Evolutionary conservation across 2,888 invertebrate species (phyloP).

Genomic region (Pelosia muscerda): DNA sequence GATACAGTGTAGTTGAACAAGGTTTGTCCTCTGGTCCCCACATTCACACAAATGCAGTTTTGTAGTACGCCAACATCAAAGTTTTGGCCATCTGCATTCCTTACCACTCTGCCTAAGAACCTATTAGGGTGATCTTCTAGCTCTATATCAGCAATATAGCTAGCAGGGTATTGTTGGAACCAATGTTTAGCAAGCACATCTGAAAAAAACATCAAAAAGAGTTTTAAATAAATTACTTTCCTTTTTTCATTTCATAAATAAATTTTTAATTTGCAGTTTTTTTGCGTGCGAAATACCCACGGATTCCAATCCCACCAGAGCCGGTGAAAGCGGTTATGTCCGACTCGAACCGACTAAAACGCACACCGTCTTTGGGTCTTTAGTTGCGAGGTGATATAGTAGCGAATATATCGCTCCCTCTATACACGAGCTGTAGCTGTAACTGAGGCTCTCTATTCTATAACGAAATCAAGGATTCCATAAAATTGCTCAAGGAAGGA

Average conservation of each 20-base stretch:
- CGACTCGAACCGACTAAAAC: too few species aligned
- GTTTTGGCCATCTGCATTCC: constrained; percentile 55
- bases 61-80: constrained; percentile 67
- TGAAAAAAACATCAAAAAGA: constrained; percentile 47
- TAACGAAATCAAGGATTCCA: too few species aligned
- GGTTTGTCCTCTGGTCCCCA: constrained; percentile 89
- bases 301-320: too few species aligned
- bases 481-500: too few species aligned
- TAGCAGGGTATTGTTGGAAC: constrained; percentile 66
- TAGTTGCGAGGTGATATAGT: too few species aligned
- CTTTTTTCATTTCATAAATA: too few species aligned
- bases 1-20: constrained; percentile 88
- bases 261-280: too few species aligned
- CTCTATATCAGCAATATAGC: constrained; percentile 70
- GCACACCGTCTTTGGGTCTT: too few species aligned
- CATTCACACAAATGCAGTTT: constrained; percentile 88
- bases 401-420: too few species aligned
- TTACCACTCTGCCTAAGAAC: constrained; percentile 70
- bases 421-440: too few species aligned
- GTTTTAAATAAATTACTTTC: not conserved
- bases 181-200: constrained; percentile 66
- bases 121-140: constrained; percentile 62
- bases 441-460: too few species aligned
- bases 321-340: too few species aligned
- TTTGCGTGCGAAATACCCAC: not conserved